Evolutionary conservation across 2,797 vertebrate genomes (phyloP).

Genomic region (Tinamus major): DNA sequence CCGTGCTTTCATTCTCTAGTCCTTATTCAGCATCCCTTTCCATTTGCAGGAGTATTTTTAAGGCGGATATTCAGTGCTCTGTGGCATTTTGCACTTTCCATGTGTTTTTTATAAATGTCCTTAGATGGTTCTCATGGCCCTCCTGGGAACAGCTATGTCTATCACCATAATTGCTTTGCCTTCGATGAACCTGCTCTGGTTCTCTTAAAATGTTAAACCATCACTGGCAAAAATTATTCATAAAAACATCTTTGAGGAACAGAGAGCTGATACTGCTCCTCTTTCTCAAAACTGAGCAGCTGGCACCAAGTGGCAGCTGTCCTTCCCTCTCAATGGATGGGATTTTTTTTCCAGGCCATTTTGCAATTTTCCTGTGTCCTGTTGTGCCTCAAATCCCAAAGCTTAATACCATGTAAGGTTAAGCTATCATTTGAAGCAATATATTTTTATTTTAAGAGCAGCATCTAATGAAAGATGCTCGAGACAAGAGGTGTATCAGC

Average conservation of each 20-base stretch:
- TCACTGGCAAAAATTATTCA: not conserved
- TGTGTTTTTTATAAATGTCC: slow-evolving; percentile 6
- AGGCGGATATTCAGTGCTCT: not conserved
- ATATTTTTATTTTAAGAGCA: not conserved
- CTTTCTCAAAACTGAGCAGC: not conserved
- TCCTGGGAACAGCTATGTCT: not conserved
- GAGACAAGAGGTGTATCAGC: not conserved
- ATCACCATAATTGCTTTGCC: not conserved
- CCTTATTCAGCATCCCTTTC: slow-evolving; percentile 8
- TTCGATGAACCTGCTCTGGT: slow-evolving; percentile 5
- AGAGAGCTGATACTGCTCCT: not conserved
- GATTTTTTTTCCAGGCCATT: not conserved
- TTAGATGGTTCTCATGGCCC: slow-evolving; percentile 18
- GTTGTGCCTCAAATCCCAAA: not conserved
- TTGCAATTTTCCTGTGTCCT: not conserved
- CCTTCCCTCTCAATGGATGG: fast-evolving
- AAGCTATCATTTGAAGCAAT: not conserved
- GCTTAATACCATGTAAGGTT: not conserved
- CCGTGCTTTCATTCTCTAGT: not conserved
- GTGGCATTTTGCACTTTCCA: not conserved
- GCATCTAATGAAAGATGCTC: not conserved
- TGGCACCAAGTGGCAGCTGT: not conserved
- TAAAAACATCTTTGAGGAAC: not conserved
- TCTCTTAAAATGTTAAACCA: slow-evolving; percentile 48
- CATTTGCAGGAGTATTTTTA: not conserved